Evolutionary conservation across 2,113 vertebrate species (phyloP).

Genomic region (Danionella cerebrum): DNA sequence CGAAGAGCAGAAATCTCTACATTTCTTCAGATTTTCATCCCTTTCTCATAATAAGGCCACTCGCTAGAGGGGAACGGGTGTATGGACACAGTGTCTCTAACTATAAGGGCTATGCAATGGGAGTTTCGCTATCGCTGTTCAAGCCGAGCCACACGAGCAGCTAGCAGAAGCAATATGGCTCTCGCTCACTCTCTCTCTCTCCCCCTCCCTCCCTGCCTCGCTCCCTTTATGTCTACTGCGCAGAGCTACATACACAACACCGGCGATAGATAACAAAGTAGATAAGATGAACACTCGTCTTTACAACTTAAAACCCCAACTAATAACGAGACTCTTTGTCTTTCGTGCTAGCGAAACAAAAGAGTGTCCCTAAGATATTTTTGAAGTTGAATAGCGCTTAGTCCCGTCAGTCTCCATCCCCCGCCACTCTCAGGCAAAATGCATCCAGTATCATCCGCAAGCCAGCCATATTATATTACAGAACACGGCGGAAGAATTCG

Average conservation of each 20-base stretch:
- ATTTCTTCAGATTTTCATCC: background rate
- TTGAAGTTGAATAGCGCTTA: background rate
- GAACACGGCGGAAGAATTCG: background rate
- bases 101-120: constrained; percentile 12
- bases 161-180: constrained; percentile 61
- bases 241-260: background rate
- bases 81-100: constrained; percentile 8
- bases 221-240: constrained; percentile 55
- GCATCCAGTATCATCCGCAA: constrained; percentile 6
- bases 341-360: background rate
- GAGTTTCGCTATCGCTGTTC: constrained; percentile 44
- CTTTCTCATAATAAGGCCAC: background rate
- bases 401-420: constrained; percentile 33
- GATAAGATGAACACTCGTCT: background rate
- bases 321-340: background rate
- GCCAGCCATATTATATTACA: constrained; percentile 21
- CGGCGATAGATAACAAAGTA: background rate
- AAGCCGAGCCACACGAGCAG: constrained; percentile 35
- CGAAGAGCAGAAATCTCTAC: background rate
- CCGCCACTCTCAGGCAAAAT: constrained; percentile 20
- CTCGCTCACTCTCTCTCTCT: constrained; percentile 30
- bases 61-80: constrained; percentile 4
- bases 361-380: background rate
- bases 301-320: background rate
- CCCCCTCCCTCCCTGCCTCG: background rate